Evolutionary conservation across 2,888 invertebrate genomes (phyloP).

Genomic region (Chydorus sphaericus): DNA sequence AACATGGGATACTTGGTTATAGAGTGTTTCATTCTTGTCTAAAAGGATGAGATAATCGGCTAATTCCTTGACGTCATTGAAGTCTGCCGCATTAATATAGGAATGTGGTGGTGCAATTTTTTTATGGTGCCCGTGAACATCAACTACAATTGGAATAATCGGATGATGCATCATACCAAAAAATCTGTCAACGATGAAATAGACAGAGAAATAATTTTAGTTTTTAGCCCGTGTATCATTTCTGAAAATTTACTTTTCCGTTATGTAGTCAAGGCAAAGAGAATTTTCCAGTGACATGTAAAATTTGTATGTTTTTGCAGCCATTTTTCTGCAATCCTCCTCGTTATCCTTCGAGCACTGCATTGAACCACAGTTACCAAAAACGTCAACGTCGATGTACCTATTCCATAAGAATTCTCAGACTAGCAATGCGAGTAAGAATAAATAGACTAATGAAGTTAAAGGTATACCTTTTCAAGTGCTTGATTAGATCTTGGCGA

Average conservation of each 20-base stretch:
- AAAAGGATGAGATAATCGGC: constrained; percentile 72
- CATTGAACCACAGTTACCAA: constrained; percentile 16
- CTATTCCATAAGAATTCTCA: no score
- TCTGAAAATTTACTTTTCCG: background rate
- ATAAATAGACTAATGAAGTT: no score
- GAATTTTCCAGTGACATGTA: constrained; percentile 12
- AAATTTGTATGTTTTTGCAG: constrained; percentile 7
- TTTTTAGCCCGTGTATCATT: background rate
- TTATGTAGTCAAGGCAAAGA: constrained; percentile 10
- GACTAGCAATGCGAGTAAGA: no score
- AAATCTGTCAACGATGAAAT: background rate
- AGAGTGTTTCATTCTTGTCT: constrained; percentile 73
- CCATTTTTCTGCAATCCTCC: constrained; percentile 7
- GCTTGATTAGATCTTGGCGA: constrained; percentile 17
- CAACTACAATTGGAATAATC: constrained; percentile 3
- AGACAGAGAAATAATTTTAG: background rate
- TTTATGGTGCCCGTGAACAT: constrained; percentile 56
- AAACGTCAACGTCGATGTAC: constrained; percentile 17
- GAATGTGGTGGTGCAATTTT: constrained; percentile 76
- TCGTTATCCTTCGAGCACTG: constrained; percentile 6
- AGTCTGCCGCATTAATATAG: constrained; percentile 92
- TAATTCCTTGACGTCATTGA: constrained; percentile 67
- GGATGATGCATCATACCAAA: constrained; percentile 2
- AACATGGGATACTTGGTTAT: no score
- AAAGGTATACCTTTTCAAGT: no score